Evolutionary conservation across 1,140 invertebrate genomes (phyloP), one percentile per base, ranked within the genome.

Genomic region (Wiebesia pumilae): DNA sequence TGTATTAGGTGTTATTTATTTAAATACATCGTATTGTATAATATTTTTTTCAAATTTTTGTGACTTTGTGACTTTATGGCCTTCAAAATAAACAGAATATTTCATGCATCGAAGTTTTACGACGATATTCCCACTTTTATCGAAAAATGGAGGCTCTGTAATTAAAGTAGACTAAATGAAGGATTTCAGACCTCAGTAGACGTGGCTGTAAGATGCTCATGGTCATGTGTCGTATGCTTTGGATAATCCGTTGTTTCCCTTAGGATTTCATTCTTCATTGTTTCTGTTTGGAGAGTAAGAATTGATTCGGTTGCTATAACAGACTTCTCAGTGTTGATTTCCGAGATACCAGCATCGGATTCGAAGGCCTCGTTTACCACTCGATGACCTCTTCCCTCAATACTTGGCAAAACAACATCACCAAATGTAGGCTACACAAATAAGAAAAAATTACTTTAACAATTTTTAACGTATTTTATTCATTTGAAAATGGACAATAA

Each of bases 261-360:
- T 65, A 91, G 90, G 73, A 93, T 93, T 88, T 93, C 92, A 87
- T 93, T 93, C 88, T 92, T 88, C 91, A 93, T 92, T 71, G 91
- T 92, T 88, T 93, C 91, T 43, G 91, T 91, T 81, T 92, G 90
- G 43, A 90, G 86, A 30, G 88, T 91, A 71, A 91, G 90, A 35
- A 90, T 91, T 62, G 90, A 87, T 79, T 91, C 90, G 12, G 88
- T 89, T 43, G 84, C 88, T 73, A 88, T 51, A 65, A 75, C 58
- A 69, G 65, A 77, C 78, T 88, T 69, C 82, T 84, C 83, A 21
- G 47, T 81, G 27, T 35, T 77, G 35, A 81, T 75, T 75, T 81
- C 35, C 19, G 40, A 69, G 19, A 4, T 81, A 19, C n/a, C 65
- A 12, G 47, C 21, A 12, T 27, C 54, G 54, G 43, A 47, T 47